These are phyloP conservation scores for Rhineura floridana DNA, from an alignment of 2,113 vertebrate species.

Conservation along the genomic window DNA sequence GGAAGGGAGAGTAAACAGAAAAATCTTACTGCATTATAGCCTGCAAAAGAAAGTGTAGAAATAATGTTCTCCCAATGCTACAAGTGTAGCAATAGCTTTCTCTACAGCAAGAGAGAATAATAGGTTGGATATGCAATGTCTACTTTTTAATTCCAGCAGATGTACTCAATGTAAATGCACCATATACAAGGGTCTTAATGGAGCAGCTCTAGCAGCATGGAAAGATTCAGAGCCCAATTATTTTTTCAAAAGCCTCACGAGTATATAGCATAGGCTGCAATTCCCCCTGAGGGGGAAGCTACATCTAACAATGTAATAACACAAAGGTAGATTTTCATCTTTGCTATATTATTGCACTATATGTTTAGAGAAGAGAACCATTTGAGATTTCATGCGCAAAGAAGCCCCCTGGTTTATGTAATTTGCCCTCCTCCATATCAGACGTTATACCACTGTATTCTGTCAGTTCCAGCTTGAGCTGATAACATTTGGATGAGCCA, in stretches of 20 bases:
- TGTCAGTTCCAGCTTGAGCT: background rate
- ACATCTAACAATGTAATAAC: constrained; percentile 36
- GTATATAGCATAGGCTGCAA: background rate
- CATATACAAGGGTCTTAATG: fast-evolving
- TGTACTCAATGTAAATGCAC: background rate
- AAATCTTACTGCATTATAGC: background rate
- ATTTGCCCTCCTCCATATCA: background rate
- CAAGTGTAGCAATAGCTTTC: constrained; percentile 50
- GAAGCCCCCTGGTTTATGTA: background rate
- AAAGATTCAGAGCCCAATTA: constrained; percentile 54
- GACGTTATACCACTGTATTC: background rate
- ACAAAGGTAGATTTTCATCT: constrained; percentile 12
- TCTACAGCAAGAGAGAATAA: constrained; percentile 46
- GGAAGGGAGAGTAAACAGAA: background rate
- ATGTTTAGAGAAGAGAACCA: background rate
- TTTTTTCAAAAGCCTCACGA: background rate
- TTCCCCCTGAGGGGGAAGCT: background rate
- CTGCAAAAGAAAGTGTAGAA: background rate
- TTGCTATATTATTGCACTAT: background rate
- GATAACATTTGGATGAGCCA: background rate
- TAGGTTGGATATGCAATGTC: constrained; percentile 54
- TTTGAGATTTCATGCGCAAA: constrained; percentile 9
- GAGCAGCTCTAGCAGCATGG: constrained; percentile 6
- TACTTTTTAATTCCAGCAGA: constrained; percentile 55
- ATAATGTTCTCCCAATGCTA: constrained; percentile 60